A percentile compares a stretch with the other conserved stretches of the same genome.
Evolutionary conservation across 1,140 invertebrate genomes (phyloP).

Genomic region (Euura lappo): DNA sequence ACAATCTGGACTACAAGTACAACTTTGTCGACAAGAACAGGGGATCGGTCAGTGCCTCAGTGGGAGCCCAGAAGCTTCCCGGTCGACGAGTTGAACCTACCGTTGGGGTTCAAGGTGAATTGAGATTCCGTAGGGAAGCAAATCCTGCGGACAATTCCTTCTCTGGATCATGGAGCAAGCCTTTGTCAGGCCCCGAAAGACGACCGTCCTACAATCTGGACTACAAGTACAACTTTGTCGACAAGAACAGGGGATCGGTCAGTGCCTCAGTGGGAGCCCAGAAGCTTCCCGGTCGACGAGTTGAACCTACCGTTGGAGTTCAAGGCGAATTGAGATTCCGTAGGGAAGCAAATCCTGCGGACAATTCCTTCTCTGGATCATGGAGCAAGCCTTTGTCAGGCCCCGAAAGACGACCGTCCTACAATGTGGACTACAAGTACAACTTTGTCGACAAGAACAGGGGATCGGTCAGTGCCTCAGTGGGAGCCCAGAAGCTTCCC

Average conservation of each 20-base stretch:
- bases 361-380: not conserved
- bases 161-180: not conserved
- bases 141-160: not conserved
- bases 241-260: too few species aligned
- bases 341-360: not conserved
- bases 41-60: too few species aligned
- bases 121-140: conserved; percentile 28
- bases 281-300: not conserved
- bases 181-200: conserved; percentile 17
- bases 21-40: too few species aligned
- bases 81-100: not conserved
- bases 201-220: conserved; percentile 13
- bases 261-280: too few species aligned
- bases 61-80: too few species aligned
- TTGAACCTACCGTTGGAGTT: not conserved
- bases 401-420: conserved; percentile 26
- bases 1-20: conserved; percentile 32
- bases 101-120: not conserved
- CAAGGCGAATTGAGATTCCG: not conserved
- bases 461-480: too few species aligned
- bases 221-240: conserved; percentile 9
- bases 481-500: conserved; percentile 31
- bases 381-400: not conserved
- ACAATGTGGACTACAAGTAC: conserved; percentile 39
- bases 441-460: too few species aligned